phyloP scores from a whole-genome alignment of 2,888 invertebrate species.

The Strigamia crassipes region DNA sequence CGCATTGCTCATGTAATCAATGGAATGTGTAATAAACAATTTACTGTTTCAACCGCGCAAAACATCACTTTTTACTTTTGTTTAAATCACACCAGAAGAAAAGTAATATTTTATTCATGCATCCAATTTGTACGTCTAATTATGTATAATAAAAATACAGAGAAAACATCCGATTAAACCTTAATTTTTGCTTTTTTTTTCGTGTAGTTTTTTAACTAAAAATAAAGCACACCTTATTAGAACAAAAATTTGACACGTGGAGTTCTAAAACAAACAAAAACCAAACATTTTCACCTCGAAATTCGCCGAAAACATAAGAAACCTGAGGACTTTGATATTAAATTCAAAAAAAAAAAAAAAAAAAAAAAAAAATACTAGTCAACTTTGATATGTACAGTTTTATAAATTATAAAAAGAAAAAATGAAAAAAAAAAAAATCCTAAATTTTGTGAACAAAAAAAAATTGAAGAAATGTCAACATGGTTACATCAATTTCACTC shows the following conservation, averaged over 20 bases:
- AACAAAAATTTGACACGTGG: neutral
- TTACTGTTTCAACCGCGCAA: neutral
- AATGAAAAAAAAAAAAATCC: neutral
- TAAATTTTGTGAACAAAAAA: slow-evolving; percentile 34
- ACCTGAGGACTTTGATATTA: slow-evolving; percentile 24
- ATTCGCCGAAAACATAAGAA: neutral
- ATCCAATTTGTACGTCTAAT: slow-evolving; percentile 5
- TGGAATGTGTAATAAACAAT: neutral
- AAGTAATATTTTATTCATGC: slow-evolving; percentile 23
- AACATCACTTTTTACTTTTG: too few species aligned
- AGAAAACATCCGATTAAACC: slow-evolving; percentile 22
- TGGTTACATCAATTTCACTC: slow-evolving; percentile 16
- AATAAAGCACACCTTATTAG: neutral
- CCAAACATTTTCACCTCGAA: neutral
- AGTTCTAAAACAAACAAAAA: slow-evolving; percentile 2
- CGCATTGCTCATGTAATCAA: neutral
- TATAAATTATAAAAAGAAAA: slow-evolving; percentile 5
- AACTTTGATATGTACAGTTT: slow-evolving; percentile 29
- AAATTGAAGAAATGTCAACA: slow-evolving; percentile 10
- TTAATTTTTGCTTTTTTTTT: neutral
- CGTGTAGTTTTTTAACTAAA: neutral
- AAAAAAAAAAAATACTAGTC: neutral
- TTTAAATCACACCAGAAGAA: slow-evolving; percentile 36
- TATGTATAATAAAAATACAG: slow-evolving; percentile 31
- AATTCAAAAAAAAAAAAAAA: neutral